A percentile compares a stretch with the other conserved stretches of the same genome.
Conservation (phyloP, 2,797 vertebrate genomes). For the Danio choprae region DNA sequence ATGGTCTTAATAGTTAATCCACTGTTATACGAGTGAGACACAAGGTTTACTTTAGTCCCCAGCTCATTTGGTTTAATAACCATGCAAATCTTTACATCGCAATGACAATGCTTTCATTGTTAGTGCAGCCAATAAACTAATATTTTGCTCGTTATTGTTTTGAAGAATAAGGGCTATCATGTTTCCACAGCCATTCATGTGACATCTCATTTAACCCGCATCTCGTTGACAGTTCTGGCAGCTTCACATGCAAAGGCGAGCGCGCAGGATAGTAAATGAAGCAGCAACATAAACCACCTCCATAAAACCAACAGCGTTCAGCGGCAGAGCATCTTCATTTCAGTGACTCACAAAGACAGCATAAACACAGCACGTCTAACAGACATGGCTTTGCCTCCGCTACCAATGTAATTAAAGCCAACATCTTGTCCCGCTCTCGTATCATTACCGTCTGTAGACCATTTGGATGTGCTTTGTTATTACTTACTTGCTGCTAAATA, state of each 20-base stretch:
- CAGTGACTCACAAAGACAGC: conserved; percentile 48
- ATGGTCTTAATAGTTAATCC: background rate
- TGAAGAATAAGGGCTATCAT: background rate
- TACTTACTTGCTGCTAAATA: conserved; percentile 80
- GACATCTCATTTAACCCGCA: conserved; percentile 11
- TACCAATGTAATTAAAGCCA: conserved; percentile 75
- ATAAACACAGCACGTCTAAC: conserved; percentile 75
- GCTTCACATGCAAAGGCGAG: conserved; percentile 17
- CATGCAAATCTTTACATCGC: background rate
- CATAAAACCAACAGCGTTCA: conserved; percentile 37
- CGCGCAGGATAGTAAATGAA: conserved; percentile 21
- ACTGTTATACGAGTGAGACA: background rate
- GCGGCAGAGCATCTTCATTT: conserved; percentile 53
- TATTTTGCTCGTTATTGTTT: background rate
- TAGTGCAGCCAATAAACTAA: background rate
- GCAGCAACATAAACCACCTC: conserved; percentile 19
- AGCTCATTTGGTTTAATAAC: background rate
- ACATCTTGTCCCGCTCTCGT: conserved; percentile 77
- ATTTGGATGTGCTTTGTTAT: conserved; percentile 77
- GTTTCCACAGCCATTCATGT: background rate
- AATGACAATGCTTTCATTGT: background rate
- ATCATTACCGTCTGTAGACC: conserved; percentile 76
- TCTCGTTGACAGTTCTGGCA: conserved; percentile 27
- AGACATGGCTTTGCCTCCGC: conserved; percentile 66
- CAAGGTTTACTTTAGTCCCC: background rate